phyloP scores from a whole-genome alignment of 2,113 vertebrate species.

The Aldabrachelys gigantea region DNA sequence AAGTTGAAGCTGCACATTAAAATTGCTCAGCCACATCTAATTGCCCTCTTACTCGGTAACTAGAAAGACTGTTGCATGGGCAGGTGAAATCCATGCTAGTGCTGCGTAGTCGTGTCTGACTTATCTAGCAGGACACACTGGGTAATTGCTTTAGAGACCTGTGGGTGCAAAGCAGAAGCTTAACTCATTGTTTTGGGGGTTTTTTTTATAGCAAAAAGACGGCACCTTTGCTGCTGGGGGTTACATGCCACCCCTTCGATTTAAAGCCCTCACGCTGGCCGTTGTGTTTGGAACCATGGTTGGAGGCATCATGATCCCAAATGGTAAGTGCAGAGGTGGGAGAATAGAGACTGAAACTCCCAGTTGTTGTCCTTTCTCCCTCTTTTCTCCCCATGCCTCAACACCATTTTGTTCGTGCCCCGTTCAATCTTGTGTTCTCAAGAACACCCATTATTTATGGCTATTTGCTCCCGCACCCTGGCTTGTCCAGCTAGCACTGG shows the following conservation, averaged over 20 bases:
- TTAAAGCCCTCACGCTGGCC: slow-evolving; percentile 92
- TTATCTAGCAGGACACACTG: neutral
- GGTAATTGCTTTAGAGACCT: fast-evolving
- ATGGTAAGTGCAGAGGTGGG: slow-evolving; percentile 80
- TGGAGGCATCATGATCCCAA: slow-evolving; percentile 96
- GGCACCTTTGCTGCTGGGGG: slow-evolving; percentile 96
- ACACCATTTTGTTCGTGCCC: neutral
- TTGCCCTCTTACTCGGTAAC: neutral
- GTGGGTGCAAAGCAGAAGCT: fast-evolving
- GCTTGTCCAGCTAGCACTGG: neutral
- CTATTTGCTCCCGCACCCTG: neutral
- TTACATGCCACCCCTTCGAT: slow-evolving; percentile 97
- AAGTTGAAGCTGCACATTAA: neutral
- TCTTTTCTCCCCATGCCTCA: fast-evolving
- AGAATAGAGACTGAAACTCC: neutral
- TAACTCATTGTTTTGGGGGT: neutral
- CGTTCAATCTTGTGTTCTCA: neutral
- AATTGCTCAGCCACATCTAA: fast-evolving
- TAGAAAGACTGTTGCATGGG: fast-evolving
- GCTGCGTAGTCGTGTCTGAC: fast-evolving
- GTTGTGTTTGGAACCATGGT: slow-evolving; percentile 98
- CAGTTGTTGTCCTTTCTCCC: neutral
- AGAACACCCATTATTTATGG: neutral
- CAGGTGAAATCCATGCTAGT: fast-evolving
- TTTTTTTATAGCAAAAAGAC: slow-evolving; percentile 89